Percentiles rank a stretch among this genome's conserved stretches.
These are phyloP conservation scores for Leptocoma aspasia DNA, from an alignment of 2,113 vertebrate species.

Conservation along the genomic window DNA sequence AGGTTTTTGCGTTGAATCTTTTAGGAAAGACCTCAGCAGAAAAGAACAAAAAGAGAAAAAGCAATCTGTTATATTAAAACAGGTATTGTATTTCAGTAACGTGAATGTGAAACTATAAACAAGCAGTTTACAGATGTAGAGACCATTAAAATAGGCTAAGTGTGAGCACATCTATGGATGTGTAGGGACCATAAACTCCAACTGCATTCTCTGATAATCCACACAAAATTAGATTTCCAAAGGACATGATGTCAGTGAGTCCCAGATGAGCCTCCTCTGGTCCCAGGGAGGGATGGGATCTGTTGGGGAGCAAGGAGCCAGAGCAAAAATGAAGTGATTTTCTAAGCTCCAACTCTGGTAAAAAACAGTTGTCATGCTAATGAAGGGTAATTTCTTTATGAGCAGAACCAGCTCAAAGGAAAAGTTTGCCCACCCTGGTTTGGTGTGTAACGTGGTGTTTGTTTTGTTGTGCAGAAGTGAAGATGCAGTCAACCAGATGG, in stretches of 20 bases:
- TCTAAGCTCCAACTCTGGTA: neutral
- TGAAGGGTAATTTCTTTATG: neutral
- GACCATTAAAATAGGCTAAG: neutral
- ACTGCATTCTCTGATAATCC: neutral
- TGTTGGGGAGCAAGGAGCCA: neutral
- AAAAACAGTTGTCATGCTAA: neutral
- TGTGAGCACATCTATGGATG: neutral
- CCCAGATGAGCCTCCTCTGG: neutral
- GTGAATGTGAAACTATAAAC: neutral
- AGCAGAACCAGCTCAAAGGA: neutral
- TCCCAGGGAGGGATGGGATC: neutral
- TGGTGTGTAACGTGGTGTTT: neutral
- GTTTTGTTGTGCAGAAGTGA: conserved; percentile 74
- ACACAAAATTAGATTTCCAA: neutral
- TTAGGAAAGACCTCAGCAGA: neutral
- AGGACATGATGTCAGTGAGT: neutral
- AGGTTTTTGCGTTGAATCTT: neutral
- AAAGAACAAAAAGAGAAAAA: neutral
- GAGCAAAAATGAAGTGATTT: neutral
- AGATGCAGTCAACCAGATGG: conserved; percentile 91
- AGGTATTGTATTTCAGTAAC: neutral
- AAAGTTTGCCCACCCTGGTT: neutral
- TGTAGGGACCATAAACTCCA: neutral
- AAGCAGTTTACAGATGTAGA: neutral
- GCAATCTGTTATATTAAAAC: neutral